Percentiles rank a stretch among this genome's conserved stretches.
Conservation (phyloP, 2,797 vertebrate species). For the Heterohyrax brucei region DNA sequence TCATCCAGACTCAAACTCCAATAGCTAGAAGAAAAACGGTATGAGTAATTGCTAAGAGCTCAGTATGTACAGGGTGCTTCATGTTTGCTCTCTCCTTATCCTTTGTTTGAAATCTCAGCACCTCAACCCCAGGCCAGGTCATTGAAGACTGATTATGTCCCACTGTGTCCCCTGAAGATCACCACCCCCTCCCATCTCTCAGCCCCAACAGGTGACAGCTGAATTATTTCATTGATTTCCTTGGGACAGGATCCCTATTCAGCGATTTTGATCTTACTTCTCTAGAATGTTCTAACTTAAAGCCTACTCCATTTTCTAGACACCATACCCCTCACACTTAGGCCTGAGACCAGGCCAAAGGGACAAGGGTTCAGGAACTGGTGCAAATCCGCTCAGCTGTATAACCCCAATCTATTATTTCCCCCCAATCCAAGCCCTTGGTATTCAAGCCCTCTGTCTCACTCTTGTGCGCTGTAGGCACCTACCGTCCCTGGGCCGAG, state of each 20-base stretch:
- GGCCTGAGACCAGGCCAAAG: background rate
- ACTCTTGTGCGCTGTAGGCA: slow-evolving; percentile 42
- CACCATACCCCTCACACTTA: background rate
- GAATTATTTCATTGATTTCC: slow-evolving; percentile 30
- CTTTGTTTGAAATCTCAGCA: background rate
- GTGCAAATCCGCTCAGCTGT: slow-evolving; percentile 13
- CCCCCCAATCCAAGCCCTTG: background rate
- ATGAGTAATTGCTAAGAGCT: background rate
- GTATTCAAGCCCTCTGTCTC: background rate
- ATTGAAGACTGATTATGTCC: background rate
- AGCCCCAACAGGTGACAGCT: background rate
- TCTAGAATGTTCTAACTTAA: slow-evolving; percentile 18
- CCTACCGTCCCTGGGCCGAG: slow-evolving; percentile 93
- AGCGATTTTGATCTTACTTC: slow-evolving; percentile 1
- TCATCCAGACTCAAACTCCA: background rate
- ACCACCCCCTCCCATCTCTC: background rate
- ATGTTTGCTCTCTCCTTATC: background rate
- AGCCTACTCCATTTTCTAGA: background rate
- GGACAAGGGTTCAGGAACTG: background rate
- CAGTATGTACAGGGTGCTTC: background rate
- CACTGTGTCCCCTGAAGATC: background rate
- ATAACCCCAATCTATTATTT: background rate
- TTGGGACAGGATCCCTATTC: background rate
- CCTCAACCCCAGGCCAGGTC: background rate
- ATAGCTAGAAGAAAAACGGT: background rate